Evolutionary conservation across 2,113 vertebrate genomes (phyloP).

Genomic region (Psophia crepitans): DNA sequence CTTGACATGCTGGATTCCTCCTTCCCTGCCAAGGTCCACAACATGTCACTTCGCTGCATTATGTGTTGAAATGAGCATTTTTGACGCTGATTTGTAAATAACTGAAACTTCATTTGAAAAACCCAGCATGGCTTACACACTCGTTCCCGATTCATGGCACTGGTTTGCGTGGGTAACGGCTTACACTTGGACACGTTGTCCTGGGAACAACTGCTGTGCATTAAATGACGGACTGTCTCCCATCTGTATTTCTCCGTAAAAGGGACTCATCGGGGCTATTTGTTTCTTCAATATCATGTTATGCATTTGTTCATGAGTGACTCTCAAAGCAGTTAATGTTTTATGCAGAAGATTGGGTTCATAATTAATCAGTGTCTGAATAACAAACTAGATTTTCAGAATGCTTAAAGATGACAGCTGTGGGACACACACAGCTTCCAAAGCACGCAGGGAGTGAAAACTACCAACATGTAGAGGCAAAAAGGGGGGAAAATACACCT

Average conservation of each 20-base stretch:
- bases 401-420: not conserved
- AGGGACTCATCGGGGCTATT: not conserved
- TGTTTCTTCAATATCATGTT: not conserved
- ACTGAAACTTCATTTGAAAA: not conserved
- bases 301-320: not conserved
- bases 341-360: not conserved
- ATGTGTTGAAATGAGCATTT: not conserved
- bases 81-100: not conserved
- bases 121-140: not conserved
- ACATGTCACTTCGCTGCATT: fast-evolving
- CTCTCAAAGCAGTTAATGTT: not conserved
- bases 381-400: not conserved
- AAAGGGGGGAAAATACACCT: not conserved
- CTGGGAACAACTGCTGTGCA: not conserved
- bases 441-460: fast-evolving
- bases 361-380: not conserved
- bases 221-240: not conserved
- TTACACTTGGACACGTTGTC: not conserved
- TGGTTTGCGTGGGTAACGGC: not conserved
- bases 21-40: not conserved
- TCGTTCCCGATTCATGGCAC: not conserved
- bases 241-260: not conserved
- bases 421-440: not conserved
- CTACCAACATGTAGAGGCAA: not conserved
- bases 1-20: fast-evolving